Evolutionary conservation across 2,797 vertebrate genomes (phyloP).

Genomic region (Epinephelus coioides): DNA sequence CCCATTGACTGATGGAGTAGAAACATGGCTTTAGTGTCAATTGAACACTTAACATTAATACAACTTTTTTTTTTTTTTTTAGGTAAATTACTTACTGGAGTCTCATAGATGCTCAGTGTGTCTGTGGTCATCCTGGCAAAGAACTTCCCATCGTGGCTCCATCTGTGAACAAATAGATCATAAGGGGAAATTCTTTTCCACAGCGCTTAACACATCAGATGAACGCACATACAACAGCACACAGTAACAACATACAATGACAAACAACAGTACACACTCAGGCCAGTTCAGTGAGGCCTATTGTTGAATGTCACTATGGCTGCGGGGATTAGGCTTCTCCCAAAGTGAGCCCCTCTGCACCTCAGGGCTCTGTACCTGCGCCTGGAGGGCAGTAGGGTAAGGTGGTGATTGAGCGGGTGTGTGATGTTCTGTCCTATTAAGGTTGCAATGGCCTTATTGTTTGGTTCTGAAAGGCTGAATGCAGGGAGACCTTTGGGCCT

Average conservation of each 20-base stretch:
- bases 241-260: no score
- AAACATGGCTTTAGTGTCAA: constrained; percentile 20
- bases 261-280: no score
- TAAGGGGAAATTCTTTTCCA: no score
- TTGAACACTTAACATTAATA: background rate
- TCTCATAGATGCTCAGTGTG: constrained; percentile 97
- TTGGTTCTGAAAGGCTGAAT: no score
- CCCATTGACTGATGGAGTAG: constrained; percentile 93
- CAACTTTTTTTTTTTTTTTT: background rate
- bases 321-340: background rate
- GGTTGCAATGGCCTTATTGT: no score
- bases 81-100: constrained; percentile 88
- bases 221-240: no score
- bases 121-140: constrained; percentile 97
- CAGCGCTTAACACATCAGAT: no score
- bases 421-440: no score
- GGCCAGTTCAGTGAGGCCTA: no score
- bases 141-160: constrained; percentile 99
- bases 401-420: background rate
- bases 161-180: constrained; percentile 80
- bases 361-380: background rate
- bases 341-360: background rate
- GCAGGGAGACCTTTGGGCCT: no score
- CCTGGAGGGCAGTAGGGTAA: background rate
- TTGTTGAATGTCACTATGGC: no score